Conservation (phyloP, 2,113 vertebrate genomes). For the Setophaga coronata region DNA sequence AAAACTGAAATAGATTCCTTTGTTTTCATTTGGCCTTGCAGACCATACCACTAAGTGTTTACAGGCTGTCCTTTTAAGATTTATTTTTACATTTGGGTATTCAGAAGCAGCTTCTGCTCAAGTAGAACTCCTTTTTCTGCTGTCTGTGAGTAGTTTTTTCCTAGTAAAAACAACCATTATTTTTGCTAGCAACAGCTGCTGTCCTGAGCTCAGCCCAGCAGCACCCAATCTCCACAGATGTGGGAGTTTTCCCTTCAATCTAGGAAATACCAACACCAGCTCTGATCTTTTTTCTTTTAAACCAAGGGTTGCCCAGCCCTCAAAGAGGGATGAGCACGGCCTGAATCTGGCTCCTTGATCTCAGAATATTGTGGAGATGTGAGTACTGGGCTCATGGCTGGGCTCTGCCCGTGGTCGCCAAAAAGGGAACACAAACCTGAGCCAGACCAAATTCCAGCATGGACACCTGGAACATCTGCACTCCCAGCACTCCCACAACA, state of each 20-base stretch:
- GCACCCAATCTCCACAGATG: neutral
- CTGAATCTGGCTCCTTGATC: accelerated
- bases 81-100: neutral
- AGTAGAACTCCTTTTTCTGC: neutral
- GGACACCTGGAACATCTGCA: neutral
- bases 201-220: neutral
- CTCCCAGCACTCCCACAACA: accelerated
- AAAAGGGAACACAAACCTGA: neutral
- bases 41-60: neutral
- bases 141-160: neutral
- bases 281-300: neutral
- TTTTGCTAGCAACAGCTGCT: slow-evolving; percentile 41
- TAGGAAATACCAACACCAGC: neutral
- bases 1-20: neutral
- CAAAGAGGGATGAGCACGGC: accelerated
- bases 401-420: neutral
- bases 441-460: neutral
- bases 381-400: neutral
- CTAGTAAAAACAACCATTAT: neutral
- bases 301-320: neutral
- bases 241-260: neutral
- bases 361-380: neutral
- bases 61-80: neutral
- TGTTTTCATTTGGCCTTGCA: neutral
- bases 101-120: neutral